These are phyloP conservation scores for Lasius fuliginosus DNA, from an alignment of 2,888 invertebrate genomes.

Conservation along the genomic window DNA sequence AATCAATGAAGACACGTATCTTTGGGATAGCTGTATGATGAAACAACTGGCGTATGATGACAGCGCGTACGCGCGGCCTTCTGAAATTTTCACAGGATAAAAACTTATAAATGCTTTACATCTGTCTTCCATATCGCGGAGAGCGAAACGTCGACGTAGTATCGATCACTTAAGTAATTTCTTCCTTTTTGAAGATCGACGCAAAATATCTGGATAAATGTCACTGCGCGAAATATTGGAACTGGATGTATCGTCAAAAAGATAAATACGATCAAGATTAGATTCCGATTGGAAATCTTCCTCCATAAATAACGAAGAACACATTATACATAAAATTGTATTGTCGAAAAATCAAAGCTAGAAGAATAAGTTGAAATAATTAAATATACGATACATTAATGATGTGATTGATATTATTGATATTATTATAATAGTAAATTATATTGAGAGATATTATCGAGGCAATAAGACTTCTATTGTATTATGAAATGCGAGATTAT, in stretches of 20 bases:
- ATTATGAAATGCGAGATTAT: neutral
- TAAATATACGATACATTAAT: neutral
- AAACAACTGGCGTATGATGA: neutral
- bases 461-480: neutral
- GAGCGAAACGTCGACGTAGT: neutral
- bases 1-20: conserved; percentile 61
- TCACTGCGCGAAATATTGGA: neutral
- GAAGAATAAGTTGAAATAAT: neutral
- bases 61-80: conserved; percentile 9
- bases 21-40: conserved; percentile 32
- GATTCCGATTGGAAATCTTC: neutral
- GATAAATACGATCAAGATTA: neutral
- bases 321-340: neutral
- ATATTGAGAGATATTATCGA: neutral
- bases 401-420: neutral
- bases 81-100: conserved; percentile 26
- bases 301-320: neutral
- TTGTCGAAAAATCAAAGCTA: neutral
- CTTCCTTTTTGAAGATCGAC: neutral
- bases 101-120: conserved; percentile 35
- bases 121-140: no score
- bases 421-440: neutral
- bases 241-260: neutral
- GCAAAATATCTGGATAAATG: conserved; percentile 23
- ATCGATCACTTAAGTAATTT: conserved; percentile 12